Conservation (phyloP, 1,140 invertebrate species). For the Pissodes strobi region DNA sequence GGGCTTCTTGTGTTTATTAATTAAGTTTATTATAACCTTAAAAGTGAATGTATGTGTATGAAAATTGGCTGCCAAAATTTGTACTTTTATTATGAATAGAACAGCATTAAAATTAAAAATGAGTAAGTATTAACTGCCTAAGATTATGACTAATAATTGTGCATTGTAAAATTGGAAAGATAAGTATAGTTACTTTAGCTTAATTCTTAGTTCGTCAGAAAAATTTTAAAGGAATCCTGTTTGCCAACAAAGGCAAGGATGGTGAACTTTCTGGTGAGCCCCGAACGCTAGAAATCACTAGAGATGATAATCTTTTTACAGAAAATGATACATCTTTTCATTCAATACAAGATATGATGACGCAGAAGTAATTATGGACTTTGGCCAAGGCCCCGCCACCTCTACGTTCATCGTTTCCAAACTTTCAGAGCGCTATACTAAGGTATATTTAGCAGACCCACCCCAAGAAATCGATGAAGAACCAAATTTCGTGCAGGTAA, state of each 20-base stretch:
- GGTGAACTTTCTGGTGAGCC: background rate
- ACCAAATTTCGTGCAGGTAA: too few relatives aligned
- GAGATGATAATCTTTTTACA: background rate
- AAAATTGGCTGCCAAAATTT: slow-evolving; percentile 4
- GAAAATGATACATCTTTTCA: background rate
- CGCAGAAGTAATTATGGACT: too few relatives aligned
- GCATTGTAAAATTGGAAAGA: background rate
- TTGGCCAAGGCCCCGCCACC: too few relatives aligned
- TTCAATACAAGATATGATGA: too few relatives aligned
- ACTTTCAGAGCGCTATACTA: too few relatives aligned
- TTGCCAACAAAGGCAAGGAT: background rate
- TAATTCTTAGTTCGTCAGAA: background rate
- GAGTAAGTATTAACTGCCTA: slow-evolving; percentile 9
- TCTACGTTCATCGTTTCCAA: too few relatives aligned
- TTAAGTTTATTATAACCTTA: slow-evolving; percentile 5
- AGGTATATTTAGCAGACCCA: too few relatives aligned
- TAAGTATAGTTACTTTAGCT: background rate
- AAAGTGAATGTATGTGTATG: slow-evolving; percentile 3
- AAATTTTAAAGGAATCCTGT: background rate
- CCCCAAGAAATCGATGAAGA: too few relatives aligned
- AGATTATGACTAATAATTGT: slow-evolving; percentile 4
- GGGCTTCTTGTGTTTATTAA: too few relatives aligned
- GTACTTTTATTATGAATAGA: background rate
- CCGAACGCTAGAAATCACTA: background rate
- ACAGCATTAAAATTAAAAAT: background rate